Evolutionary conservation across 1,140 invertebrate genomes (phyloP).

Genomic region (Sycophila sp.): DNA sequence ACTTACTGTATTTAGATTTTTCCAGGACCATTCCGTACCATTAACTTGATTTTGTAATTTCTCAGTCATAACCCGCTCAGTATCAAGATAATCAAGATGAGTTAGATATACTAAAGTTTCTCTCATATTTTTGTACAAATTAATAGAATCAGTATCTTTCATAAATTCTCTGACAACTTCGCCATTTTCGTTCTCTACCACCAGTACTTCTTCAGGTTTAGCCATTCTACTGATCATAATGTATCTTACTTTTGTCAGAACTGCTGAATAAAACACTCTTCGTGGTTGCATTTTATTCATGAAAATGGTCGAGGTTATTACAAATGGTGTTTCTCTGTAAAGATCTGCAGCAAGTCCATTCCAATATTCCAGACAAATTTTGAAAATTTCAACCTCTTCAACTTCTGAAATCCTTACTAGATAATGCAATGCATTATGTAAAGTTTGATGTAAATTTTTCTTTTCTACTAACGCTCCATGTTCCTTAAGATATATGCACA

Average conservation of each 20-base stretch:
- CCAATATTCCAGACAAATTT: slow-evolving; percentile 99
- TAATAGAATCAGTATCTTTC: slow-evolving; percentile 99
- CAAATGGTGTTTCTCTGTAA: slow-evolving; percentile 80
- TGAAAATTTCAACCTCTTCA: slow-evolving; percentile 99
- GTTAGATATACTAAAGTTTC: slow-evolving; percentile 99
- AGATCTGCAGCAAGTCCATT: slow-evolving; percentile 91
- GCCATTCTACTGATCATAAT: slow-evolving; percentile 99
- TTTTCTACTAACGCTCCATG: slow-evolving; percentile 90
- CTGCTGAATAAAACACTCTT: slow-evolving; percentile 79
- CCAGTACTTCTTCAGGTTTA: slow-evolving; percentile 99
- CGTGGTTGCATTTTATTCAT: slow-evolving; percentile 63
- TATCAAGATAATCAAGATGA: slow-evolving; percentile 97
- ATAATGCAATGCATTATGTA: slow-evolving; percentile 90
- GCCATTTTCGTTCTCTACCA: slow-evolving; percentile 99
- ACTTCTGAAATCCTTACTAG: slow-evolving; percentile 97
- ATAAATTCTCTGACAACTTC: slow-evolving; percentile 99
- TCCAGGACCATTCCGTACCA: slow-evolving; percentile 99
- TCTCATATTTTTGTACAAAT: slow-evolving; percentile 99
- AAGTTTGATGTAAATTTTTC: slow-evolving; percentile 74
- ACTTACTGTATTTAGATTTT: slow-evolving; percentile 94
- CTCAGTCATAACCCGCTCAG: slow-evolving; percentile 98
- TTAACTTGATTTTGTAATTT: slow-evolving; percentile 99
- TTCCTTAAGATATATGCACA: slow-evolving; percentile 97
- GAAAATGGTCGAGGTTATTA: slow-evolving; percentile 56
- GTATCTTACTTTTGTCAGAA: slow-evolving; percentile 91